A percentile compares a stretch with the other conserved stretches of the same genome.
phyloP scores from a whole-genome alignment of 2,888 invertebrate genomes.

The Argyresthia goedartella region DNA sequence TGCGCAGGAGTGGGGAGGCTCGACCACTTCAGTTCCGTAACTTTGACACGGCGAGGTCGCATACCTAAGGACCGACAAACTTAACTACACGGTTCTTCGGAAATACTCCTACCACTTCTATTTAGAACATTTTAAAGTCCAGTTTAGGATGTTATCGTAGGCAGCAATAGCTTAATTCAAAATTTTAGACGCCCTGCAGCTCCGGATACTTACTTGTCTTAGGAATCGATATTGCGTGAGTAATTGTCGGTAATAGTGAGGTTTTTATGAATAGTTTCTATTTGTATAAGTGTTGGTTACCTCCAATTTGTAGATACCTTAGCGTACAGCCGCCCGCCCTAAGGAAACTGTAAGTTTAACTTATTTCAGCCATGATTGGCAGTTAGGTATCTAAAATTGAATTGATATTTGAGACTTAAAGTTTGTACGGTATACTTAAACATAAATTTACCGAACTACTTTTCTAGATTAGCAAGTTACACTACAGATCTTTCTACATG shows the following conservation, averaged over 20 bases:
- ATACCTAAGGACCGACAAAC: constrained; percentile 28
- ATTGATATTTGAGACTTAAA: too few species aligned
- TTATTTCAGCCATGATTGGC: too few species aligned
- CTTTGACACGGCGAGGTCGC: constrained; percentile 69
- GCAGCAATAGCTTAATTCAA: constrained; percentile 22
- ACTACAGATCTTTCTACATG: too few species aligned
- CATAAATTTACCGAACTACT: too few species aligned
- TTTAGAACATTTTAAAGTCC: too few species aligned
- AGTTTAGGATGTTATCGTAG: too few species aligned
- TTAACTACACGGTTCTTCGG: neutral
- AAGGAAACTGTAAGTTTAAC: neutral
- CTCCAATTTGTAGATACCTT: neutral
- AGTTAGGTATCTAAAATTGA: too few species aligned
- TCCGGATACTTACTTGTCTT: constrained; percentile 19
- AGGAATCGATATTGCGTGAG: constrained; percentile 23
- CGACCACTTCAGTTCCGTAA: constrained; percentile 67
- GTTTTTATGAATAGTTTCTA: constrained; percentile 12
- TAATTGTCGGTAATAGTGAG: constrained; percentile 28
- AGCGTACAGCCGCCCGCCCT: neutral
- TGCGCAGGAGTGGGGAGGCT: constrained; percentile 45
- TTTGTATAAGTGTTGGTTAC: neutral
- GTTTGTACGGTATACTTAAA: too few species aligned
- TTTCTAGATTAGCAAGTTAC: too few species aligned
- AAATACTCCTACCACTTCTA: too few species aligned
- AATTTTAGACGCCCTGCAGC: constrained; percentile 20